phyloP scores from a whole-genome alignment of 2,888 invertebrate genomes.

The Sinelater perroti region DNA sequence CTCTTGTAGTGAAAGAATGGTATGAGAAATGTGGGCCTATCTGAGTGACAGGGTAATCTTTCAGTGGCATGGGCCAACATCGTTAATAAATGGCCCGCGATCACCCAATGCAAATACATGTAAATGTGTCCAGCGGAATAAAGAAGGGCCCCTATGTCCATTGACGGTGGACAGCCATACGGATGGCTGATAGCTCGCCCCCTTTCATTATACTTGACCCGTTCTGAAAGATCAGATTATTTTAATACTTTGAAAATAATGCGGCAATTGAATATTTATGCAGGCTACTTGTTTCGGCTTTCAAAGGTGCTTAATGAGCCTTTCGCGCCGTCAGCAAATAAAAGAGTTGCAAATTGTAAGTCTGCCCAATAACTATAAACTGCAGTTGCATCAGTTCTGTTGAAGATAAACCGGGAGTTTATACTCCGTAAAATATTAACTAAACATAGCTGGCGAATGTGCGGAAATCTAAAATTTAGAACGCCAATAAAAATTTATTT shows the following conservation, averaged over 20 bases:
- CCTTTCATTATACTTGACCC: slow-evolving; percentile 29
- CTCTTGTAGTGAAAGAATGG: slow-evolving; percentile 27
- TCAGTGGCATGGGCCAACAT: slow-evolving; percentile 58
- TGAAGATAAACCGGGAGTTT: slow-evolving; percentile 3
- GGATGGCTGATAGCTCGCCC: slow-evolving; percentile 31
- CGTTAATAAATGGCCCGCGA: slow-evolving; percentile 60
- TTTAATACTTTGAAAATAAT: slow-evolving; percentile 20
- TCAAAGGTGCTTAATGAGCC: background rate
- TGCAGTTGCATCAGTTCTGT: background rate
- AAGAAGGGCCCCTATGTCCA: slow-evolving; percentile 53
- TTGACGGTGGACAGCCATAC: slow-evolving; percentile 45
- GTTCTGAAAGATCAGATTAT: slow-evolving; percentile 30
- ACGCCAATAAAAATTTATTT: slow-evolving; percentile 22
- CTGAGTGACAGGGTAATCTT: slow-evolving; percentile 60
- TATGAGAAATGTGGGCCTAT: slow-evolving; percentile 54
- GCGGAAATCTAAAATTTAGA: slow-evolving; percentile 29
- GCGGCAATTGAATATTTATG: slow-evolving; percentile 18
- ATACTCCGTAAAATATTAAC: slow-evolving; percentile 22
- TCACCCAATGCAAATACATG: slow-evolving; percentile 60
- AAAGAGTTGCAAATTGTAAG: background rate
- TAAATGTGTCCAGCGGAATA: slow-evolving; percentile 55
- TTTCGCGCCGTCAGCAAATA: background rate
- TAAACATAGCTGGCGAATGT: slow-evolving; percentile 13
- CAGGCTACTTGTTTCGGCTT: slow-evolving; percentile 10
- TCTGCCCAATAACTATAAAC: background rate